Percentiles rank a stretch among this genome's conserved stretches.
phyloP scores from a whole-genome alignment of 2,113 vertebrate species.

The Pelmatolapia mariae region DNA sequence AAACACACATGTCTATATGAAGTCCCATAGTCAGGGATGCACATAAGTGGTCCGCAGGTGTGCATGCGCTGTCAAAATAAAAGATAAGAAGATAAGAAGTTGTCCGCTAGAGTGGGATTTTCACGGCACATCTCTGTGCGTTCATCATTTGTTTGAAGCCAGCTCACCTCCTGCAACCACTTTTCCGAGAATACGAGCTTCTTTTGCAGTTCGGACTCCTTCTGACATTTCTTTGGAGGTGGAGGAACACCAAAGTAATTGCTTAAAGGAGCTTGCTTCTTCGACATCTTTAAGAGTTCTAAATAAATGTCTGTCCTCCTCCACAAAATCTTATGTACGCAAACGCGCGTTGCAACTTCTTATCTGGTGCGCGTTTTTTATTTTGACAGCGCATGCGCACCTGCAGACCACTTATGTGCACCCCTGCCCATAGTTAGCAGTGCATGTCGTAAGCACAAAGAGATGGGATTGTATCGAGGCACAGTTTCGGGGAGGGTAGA shows the following conservation, averaged over 20 bases:
- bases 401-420: neutral
- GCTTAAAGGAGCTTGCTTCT: neutral
- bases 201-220: neutral
- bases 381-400: accelerated
- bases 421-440: neutral
- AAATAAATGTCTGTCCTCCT: neutral
- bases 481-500: neutral
- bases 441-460: neutral
- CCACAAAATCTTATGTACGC: neutral
- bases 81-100: neutral
- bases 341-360: accelerated
- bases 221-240: neutral
- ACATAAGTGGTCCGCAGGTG: neutral
- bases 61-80: neutral
- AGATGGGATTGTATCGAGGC: accelerated
- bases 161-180: too few species aligned
- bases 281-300: neutral
- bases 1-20: neutral
- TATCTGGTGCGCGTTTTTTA: neutral
- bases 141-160: neutral
- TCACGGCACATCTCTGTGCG: neutral
- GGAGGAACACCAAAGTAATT: accelerated
- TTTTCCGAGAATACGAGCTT: too few species aligned
- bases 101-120: neutral
- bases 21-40: neutral